Evolutionary conservation across 2,888 invertebrate species (phyloP), one percentile per base, ranked within the genome.

Genomic region (Leptothorax acervorum): DNA sequence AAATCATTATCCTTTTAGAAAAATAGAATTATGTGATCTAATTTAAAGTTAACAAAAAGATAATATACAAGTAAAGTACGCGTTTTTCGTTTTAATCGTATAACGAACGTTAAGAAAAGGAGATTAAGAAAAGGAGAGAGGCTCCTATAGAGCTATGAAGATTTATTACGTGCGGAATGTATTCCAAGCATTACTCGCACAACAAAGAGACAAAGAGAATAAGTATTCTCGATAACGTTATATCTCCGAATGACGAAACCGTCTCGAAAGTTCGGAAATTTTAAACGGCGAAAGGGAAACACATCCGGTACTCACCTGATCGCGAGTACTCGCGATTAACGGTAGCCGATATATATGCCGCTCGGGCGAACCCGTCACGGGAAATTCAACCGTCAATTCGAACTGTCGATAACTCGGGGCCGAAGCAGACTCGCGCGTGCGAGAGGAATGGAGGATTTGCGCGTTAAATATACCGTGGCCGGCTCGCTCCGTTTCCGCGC

Each of bases 371-470:
- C 42, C 31, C 15, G 51, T 48, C 23, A 65, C 15, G 45, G 65
- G 4, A 28, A 71, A 62, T 60, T 81, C 60, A 51, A 70, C 35
- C 23, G 15, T 35, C 23, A 23, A 23, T 68, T 57, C 70, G 48
- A 71, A 71, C 39, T 39, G 71, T 71, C 71, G 71, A 81, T 60
- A 71, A 81, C 48, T 23, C 23, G 23, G 23, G 23, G n/a, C n/a
- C 23, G 23, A 23, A 9, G 1, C 23, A 45, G 31, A 45, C 6
- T 28, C 68, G n/a, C 48, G 66, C 12, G n/a, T n/a, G 63, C 23
- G 60, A 12, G 6, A 23, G 23, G 23, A 23, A 23, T 23, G 0
- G 23, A 23, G 6, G 48, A 79, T 70, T 18, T 45, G 45, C 42
- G n/a, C 9, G 8, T 45, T 60, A 51, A 23, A 65, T 39, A 6